These are phyloP conservation scores for Pentalonia nigronervosa DNA, from an alignment of 1,140 invertebrate species.

Conservation along the genomic window DNA sequence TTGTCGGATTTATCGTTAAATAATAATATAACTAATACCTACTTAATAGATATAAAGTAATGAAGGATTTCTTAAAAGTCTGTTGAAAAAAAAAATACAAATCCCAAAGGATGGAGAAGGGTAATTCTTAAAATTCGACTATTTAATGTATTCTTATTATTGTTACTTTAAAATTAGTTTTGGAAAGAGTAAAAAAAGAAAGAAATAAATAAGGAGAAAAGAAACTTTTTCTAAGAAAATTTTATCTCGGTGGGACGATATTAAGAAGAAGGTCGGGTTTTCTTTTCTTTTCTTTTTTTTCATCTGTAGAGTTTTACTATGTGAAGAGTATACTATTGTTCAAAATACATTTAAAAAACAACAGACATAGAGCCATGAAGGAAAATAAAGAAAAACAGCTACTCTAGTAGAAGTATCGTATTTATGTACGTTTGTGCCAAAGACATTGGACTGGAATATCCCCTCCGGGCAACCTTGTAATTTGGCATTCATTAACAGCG, in stretches of 20 bases:
- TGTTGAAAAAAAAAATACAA: background rate
- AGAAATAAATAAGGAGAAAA: background rate
- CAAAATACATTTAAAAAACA: background rate
- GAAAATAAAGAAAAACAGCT: slow-evolving; percentile 17
- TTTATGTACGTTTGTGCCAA: slow-evolving; percentile 28
- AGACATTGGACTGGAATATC: slow-evolving; percentile 29
- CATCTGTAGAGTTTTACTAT: background rate
- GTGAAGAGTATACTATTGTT: background rate
- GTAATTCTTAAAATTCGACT: slow-evolving; percentile 31
- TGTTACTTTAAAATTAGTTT: slow-evolving; percentile 19
- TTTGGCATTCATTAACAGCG: slow-evolving; percentile 32
- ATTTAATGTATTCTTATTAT: slow-evolving; percentile 28
- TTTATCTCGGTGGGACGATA: background rate
- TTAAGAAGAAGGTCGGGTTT: background rate
- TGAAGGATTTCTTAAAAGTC: background rate
- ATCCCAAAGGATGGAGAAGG: background rate
- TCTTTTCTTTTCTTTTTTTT: background rate
- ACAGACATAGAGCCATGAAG: background rate
- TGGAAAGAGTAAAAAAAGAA: background rate
- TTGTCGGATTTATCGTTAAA: background rate
- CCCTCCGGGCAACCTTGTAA: background rate
- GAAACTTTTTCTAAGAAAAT: background rate
- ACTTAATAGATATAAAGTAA: background rate
- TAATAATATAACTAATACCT: background rate
- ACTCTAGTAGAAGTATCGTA: background rate